Percentiles rank a stretch among this genome's conserved stretches.
Evolutionary conservation across 2,797 vertebrate species (phyloP).

Genomic region (Zonotrichia albicollis): DNA sequence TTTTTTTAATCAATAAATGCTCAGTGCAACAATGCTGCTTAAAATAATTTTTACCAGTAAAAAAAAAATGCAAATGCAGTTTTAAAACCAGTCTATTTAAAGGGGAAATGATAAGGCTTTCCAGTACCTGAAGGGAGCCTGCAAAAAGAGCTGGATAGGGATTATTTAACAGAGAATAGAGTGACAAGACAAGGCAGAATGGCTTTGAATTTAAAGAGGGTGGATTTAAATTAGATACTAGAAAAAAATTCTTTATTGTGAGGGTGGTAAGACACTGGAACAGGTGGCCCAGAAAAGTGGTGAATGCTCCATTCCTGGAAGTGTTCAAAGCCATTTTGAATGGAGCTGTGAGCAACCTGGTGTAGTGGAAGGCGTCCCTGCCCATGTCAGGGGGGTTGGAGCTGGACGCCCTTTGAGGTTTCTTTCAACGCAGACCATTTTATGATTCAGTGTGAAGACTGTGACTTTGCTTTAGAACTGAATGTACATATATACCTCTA

Average conservation of each 20-base stretch:
- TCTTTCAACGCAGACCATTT: neutral
- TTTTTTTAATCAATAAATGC: neutral
- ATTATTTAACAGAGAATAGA: neutral
- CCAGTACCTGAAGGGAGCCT: neutral
- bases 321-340: neutral
- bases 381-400: accelerated
- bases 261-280: neutral
- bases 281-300: neutral
- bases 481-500: neutral
- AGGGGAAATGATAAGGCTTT: neutral
- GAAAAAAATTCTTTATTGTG: neutral
- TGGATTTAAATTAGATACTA: neutral
- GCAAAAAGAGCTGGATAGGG: neutral
- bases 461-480: neutral
- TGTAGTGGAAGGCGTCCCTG: neutral
- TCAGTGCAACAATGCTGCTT: neutral
- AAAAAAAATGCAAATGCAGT: neutral
- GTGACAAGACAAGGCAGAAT: neutral
- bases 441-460: neutral
- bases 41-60: neutral
- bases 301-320: neutral
- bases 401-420: neutral
- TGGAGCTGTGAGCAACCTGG: neutral
- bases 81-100: neutral
- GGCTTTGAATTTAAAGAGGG: neutral